phyloP scores from a whole-genome alignment of 2,113 vertebrate species.

The Rafetus swinhoei region DNA sequence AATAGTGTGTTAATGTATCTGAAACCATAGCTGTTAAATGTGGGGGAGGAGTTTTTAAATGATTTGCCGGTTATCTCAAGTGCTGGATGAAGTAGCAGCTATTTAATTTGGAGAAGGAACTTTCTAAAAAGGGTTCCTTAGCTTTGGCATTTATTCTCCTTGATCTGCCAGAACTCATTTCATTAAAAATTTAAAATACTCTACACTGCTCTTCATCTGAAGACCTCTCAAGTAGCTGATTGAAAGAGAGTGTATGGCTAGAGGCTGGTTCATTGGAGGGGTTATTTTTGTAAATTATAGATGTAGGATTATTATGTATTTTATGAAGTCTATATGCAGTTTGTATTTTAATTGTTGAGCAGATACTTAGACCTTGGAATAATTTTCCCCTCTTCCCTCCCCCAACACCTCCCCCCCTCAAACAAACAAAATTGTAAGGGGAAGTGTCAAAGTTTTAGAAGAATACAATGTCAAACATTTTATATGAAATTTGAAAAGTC shows the following conservation, averaged over 20 bases:
- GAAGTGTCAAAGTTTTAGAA: background rate
- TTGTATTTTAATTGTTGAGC: background rate
- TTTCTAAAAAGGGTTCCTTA: background rate
- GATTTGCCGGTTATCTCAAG: background rate
- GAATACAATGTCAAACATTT: background rate
- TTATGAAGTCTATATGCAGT: background rate
- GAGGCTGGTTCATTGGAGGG: slow-evolving; percentile 14
- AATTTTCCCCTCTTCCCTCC: too few relatives aligned
- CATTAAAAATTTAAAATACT: background rate
- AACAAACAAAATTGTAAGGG: background rate
- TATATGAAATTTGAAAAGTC: background rate
- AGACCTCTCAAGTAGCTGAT: slow-evolving; percentile 1
- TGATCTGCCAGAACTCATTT: background rate
- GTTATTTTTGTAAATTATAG: slow-evolving; percentile 18
- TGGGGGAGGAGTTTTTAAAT: background rate
- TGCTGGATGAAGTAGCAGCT: background rate
- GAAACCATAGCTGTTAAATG: background rate
- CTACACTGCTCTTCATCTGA: background rate
- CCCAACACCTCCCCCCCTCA: too few relatives aligned
- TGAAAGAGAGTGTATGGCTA: slow-evolving; percentile 31
- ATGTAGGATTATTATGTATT: background rate
- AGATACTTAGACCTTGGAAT: background rate
- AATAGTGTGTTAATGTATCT: background rate
- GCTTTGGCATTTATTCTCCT: background rate
- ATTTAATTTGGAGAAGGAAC: background rate